A percentile compares a stretch with the other conserved stretches of the same genome.
phyloP scores from a whole-genome alignment of 2,113 vertebrate species.

The Calypte anna region DNA sequence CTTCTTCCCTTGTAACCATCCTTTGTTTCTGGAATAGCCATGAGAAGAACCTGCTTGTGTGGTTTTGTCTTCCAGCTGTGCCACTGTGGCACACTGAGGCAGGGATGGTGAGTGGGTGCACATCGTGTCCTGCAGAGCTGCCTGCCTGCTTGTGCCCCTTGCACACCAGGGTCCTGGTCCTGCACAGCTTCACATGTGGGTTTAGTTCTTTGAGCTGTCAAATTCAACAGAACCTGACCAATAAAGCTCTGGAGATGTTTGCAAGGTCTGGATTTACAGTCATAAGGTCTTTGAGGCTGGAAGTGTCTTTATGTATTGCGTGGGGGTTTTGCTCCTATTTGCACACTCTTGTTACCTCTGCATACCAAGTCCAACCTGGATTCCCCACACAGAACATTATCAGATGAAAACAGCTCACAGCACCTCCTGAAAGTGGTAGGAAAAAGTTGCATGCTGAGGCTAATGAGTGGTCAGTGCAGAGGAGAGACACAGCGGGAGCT shows the following conservation, averaged over 20 bases:
- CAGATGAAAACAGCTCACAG: constrained; percentile 14
- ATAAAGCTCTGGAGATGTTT: not conserved
- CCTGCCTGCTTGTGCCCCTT: fast-evolving
- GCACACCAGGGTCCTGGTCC: not conserved
- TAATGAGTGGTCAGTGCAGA: not conserved
- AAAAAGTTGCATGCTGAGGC: not conserved
- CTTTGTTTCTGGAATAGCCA: not conserved
- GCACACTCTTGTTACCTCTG: not conserved
- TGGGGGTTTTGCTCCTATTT: not conserved
- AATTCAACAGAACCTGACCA: not conserved
- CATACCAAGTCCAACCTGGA: not conserved
- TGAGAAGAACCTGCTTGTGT: fast-evolving
- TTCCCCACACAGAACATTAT: not conserved
- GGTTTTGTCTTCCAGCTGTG: not conserved
- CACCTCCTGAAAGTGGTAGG: not conserved
- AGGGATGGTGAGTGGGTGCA: not conserved
- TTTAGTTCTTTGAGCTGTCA: not conserved
- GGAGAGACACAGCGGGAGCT: not conserved
- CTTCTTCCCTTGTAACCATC: not conserved
- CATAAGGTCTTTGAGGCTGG: not conserved
- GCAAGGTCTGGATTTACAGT: not conserved
- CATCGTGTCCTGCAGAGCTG: not conserved
- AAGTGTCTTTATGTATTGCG: not conserved
- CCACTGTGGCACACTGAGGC: not conserved
- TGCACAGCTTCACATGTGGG: fast-evolving